phyloP scores from a whole-genome alignment of 2,888 invertebrate genomes.

The Holacanthella duospinosa region DNA sequence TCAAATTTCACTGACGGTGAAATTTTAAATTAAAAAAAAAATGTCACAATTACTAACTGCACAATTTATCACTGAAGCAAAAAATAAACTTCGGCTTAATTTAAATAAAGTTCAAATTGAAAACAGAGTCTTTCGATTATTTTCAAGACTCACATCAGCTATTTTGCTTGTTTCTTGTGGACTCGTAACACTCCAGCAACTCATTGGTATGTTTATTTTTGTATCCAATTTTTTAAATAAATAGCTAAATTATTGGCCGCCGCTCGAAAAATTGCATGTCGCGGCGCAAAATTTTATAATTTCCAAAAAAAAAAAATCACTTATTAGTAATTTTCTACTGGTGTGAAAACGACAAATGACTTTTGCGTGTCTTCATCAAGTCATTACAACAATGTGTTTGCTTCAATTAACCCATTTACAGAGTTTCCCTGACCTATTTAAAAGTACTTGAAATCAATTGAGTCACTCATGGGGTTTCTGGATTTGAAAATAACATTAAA shows the following conservation, averaged over 20 bases:
- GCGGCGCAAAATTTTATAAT: neutral
- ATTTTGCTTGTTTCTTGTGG: slow-evolving; percentile 38
- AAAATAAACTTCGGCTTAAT: slow-evolving; percentile 23
- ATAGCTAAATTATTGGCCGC: too few relatives aligned
- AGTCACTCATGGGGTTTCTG: too few relatives aligned
- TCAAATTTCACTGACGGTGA: too few relatives aligned
- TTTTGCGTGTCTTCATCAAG: too few relatives aligned
- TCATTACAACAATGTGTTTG: too few relatives aligned
- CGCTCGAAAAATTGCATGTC: too few relatives aligned
- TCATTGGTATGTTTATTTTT: slow-evolving; percentile 37
- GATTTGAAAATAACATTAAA: too few relatives aligned
- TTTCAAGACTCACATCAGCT: slow-evolving; percentile 38
- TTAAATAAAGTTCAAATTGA: slow-evolving; percentile 37
- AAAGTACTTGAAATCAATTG: too few relatives aligned
- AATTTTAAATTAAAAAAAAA: too few relatives aligned
- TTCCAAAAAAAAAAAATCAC: neutral
- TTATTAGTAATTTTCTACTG: neutral
- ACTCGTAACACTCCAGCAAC: slow-evolving; percentile 38
- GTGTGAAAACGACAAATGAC: neutral
- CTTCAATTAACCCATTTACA: too few relatives aligned
- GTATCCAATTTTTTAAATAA: neutral
- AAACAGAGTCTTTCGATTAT: slow-evolving; percentile 39
- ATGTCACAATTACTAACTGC: neutral
- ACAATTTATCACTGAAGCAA: slow-evolving; percentile 14
- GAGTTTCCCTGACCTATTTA: too few relatives aligned